Percentiles rank a stretch among this genome's conserved stretches.
Conservation (phyloP, 2,797 vertebrate species). For the Eidolon dupreanum region DNA sequence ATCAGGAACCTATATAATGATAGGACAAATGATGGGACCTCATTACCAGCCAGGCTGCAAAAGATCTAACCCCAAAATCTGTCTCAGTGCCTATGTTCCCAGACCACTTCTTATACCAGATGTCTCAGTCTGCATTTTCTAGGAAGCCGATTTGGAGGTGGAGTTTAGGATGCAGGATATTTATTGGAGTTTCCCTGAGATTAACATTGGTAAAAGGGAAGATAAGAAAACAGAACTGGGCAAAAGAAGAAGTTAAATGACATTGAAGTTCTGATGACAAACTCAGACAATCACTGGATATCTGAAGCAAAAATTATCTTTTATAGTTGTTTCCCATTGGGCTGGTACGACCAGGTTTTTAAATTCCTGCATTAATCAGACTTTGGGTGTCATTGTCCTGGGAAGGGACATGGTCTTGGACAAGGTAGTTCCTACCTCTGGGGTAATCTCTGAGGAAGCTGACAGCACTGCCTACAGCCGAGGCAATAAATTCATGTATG, state of each 20-base stretch:
- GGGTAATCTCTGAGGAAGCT: background rate
- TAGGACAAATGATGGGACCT: background rate
- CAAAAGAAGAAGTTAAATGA: background rate
- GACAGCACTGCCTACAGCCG: background rate
- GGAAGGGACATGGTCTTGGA: background rate
- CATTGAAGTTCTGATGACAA: background rate
- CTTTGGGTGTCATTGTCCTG: background rate
- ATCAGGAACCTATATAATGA: background rate
- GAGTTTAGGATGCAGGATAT: background rate
- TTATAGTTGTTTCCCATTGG: background rate
- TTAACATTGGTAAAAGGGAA: background rate
- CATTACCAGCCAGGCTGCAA: background rate
- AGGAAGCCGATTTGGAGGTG: background rate
- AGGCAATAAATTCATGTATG: background rate
- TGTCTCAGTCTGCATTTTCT: background rate
- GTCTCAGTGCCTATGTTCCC: background rate
- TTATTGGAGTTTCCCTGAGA: background rate
- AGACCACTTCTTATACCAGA: no score
- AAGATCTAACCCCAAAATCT: background rate
- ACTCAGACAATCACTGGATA: background rate
- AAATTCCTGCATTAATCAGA: background rate
- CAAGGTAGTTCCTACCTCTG: background rate
- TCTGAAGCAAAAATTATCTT: background rate
- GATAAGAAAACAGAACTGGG: background rate
- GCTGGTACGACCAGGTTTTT: background rate